Evolutionary conservation across 2,797 vertebrate genomes (phyloP).

Genomic region (Squalus acanthias): DNA sequence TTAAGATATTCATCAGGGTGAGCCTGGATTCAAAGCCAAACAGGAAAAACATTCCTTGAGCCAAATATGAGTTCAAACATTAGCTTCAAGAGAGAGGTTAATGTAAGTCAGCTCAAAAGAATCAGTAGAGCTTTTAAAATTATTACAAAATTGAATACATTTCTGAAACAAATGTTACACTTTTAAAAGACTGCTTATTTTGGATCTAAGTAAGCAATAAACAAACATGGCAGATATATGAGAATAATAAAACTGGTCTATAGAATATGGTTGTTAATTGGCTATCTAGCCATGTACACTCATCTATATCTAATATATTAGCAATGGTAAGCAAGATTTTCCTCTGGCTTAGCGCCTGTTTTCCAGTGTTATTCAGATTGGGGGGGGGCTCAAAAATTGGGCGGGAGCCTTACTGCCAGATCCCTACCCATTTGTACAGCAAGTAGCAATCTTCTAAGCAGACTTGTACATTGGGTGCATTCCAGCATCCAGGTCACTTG

Average conservation of each 20-base stretch:
- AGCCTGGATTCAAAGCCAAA: neutral
- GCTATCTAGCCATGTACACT: neutral
- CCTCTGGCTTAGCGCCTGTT: too few species aligned
- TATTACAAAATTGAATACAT: neutral
- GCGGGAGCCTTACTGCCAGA: neutral
- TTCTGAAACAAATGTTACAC: neutral
- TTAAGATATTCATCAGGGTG: slow-evolving; percentile 34
- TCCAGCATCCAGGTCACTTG: too few species aligned
- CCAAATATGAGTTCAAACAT: neutral
- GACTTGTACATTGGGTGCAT: neutral
- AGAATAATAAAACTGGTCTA: neutral
- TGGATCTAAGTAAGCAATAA: neutral
- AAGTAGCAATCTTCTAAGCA: neutral
- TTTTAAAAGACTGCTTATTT: neutral
- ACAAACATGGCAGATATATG: neutral
- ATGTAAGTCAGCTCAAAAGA: neutral
- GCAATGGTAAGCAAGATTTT: neutral
- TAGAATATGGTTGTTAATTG: neutral
- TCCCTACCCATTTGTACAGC: neutral
- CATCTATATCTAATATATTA: neutral
- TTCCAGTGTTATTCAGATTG: neutral
- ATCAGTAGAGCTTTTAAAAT: neutral
- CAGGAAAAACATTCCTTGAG: neutral
- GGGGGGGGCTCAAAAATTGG: neutral
- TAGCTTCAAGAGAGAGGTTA: neutral